Evolutionary conservation across 2,113 vertebrate species (phyloP).

Genomic region (Coryphaenoides rupestris): DNA sequence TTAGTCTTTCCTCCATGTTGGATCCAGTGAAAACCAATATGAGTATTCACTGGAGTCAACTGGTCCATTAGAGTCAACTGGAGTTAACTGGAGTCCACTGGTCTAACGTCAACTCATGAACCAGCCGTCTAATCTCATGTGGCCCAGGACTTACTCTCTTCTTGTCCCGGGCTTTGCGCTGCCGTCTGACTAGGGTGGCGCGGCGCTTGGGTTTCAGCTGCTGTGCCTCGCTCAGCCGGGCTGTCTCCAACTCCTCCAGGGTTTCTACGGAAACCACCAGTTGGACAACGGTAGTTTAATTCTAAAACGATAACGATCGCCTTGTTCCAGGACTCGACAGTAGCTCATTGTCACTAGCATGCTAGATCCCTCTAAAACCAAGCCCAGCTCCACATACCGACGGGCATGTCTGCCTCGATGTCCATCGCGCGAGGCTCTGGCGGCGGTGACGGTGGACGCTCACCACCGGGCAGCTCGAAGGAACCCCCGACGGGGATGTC

Average conservation of each 20-base stretch:
- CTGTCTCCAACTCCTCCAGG: constrained; percentile 43
- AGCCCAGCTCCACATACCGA: constrained; percentile 69
- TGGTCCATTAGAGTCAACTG: no score
- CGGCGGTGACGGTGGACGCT: constrained; percentile 53
- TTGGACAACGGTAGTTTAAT: no score
- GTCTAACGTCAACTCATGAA: no score
- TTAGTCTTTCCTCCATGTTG: no score
- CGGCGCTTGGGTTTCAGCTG: constrained; percentile 53
- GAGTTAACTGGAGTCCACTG: no score
- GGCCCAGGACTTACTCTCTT: constrained; percentile 74
- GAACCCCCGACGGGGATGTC: constrained; percentile 50
- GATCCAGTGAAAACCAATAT: no score
- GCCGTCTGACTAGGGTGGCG: constrained; percentile 18
- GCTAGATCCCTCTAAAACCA: no score
- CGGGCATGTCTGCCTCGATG: constrained; percentile 86
- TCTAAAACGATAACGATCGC: no score
- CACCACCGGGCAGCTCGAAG: constrained; percentile 54
- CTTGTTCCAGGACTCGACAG: no score
- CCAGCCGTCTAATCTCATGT: no score
- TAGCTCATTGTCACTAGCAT: no score
- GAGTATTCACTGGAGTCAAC: no score
- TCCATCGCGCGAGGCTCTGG: constrained; percentile 76
- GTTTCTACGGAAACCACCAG: constrained; percentile 33
- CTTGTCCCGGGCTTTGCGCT: constrained; percentile 82
- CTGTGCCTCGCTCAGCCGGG: constrained; percentile 28